phyloP scores from a whole-genome alignment of 2,113 vertebrate species.

The Semicossyphus pulcher region DNA sequence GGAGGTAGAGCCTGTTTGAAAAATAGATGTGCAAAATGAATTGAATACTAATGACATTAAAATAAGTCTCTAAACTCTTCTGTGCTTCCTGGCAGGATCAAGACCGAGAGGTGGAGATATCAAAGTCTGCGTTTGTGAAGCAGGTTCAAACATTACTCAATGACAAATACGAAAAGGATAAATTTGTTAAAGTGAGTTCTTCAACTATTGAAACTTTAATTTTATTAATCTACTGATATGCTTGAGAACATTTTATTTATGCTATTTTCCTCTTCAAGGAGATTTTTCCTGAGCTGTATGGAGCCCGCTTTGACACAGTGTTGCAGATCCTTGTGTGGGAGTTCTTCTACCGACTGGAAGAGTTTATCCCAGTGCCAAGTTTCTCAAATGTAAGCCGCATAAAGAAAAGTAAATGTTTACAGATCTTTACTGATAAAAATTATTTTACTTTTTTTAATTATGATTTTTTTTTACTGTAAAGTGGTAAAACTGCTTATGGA shows the following conservation, averaged over 20 bases:
- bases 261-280: neutral
- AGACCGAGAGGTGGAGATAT: neutral
- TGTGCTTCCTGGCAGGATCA: neutral
- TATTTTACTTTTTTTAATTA: neutral
- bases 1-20: neutral
- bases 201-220: too few relatives aligned
- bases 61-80: neutral
- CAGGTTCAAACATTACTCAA: neutral
- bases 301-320: neutral
- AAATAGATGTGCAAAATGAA: neutral
- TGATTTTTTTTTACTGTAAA: neutral
- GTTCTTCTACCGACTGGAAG: neutral
- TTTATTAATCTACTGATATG: too few relatives aligned
- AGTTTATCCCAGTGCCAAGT: slow-evolving; percentile 3
- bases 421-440: neutral
- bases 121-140: neutral
- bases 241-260: neutral
- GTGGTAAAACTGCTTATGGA: too few relatives aligned
- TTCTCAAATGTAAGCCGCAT: slow-evolving; percentile 2
- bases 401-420: neutral
- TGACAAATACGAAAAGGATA: slow-evolving; percentile 4
- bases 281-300: neutral
- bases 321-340: slow-evolving; percentile 13
- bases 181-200: neutral
- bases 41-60: neutral